Percentiles rank a stretch among this genome's conserved stretches.
These are phyloP conservation scores for Embiotoca jacksoni DNA, from an alignment of 2,113 vertebrate genomes.

Conservation along the genomic window DNA sequence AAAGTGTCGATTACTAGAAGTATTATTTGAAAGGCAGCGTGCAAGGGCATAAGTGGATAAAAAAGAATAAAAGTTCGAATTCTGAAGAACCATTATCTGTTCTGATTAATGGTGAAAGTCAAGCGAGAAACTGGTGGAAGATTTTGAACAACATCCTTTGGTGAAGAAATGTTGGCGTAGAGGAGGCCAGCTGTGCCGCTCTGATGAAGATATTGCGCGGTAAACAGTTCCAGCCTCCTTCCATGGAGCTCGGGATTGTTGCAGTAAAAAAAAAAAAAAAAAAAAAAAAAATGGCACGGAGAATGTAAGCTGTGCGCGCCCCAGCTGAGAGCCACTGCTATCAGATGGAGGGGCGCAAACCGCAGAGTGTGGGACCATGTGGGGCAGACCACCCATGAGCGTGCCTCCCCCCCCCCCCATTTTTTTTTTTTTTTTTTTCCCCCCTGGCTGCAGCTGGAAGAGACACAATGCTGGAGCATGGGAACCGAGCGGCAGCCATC, in stretches of 20 bases:
- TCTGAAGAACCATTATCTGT: slow-evolving; percentile 41
- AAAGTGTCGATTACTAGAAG: slow-evolving; percentile 56
- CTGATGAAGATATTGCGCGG: slow-evolving; percentile 51
- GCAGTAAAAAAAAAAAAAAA: slow-evolving; percentile 58
- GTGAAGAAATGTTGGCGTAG: not conserved
- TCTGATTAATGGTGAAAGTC: slow-evolving; percentile 25
- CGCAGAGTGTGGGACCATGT: slow-evolving; percentile 81
- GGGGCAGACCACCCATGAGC: slow-evolving; percentile 84
- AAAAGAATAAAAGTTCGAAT: slow-evolving; percentile 60
- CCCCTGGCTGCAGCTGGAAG: slow-evolving; percentile 75
- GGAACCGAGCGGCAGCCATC: slow-evolving; percentile 73
- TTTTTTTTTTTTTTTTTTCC: slow-evolving; percentile 6
- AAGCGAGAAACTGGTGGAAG: slow-evolving; percentile 26
- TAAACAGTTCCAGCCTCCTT: slow-evolving; percentile 69
- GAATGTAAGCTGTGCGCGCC: slow-evolving; percentile 69
- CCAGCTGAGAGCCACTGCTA: slow-evolving; percentile 80
- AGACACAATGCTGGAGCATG: slow-evolving; percentile 76
- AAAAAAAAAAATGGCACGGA: slow-evolving; percentile 54
- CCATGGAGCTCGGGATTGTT: slow-evolving; percentile 42
- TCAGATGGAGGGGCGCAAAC: slow-evolving; percentile 83
- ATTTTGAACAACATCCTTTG: slow-evolving; percentile 31
- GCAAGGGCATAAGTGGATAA: slow-evolving; percentile 47
- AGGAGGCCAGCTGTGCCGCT: slow-evolving; percentile 41
- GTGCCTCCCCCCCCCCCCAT: slow-evolving; percentile 48
- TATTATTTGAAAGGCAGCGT: slow-evolving; percentile 43